These are phyloP conservation scores for Geothlypis trichas DNA, from an alignment of 2,113 vertebrate species.

Conservation along the genomic window DNA sequence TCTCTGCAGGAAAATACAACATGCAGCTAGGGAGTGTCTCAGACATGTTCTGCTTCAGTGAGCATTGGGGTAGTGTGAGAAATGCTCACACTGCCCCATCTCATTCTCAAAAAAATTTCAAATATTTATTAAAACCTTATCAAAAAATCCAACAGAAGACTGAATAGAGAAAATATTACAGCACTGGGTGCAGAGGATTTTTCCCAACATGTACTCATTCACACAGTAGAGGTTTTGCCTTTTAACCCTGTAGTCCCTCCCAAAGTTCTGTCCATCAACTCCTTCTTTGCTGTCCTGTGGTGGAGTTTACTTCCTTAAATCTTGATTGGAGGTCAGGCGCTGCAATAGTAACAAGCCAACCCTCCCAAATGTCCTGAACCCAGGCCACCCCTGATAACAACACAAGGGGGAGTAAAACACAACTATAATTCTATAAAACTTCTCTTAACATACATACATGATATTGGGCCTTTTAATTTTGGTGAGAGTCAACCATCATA, in stretches of 20 bases:
- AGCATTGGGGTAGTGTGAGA: accelerated
- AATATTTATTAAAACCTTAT: background rate
- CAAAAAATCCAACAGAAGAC: background rate
- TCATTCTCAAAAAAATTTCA: background rate
- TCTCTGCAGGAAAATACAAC: background rate
- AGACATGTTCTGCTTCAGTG: background rate
- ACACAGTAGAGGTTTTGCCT: background rate
- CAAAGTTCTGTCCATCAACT: background rate
- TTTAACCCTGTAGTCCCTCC: background rate
- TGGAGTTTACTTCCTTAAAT: background rate
- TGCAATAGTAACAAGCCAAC: too few relatives aligned
- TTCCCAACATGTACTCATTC: background rate
- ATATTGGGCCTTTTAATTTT: background rate
- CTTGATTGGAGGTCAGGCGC: too few relatives aligned
- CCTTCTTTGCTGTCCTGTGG: background rate
- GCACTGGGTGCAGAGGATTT: background rate
- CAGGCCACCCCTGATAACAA: background rate
- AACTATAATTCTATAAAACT: background rate
- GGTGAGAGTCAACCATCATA: background rate
- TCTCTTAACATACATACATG: background rate
- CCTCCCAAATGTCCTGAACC: too few relatives aligned
- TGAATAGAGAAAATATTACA: background rate
- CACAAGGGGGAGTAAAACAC: background rate
- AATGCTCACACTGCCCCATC: background rate
- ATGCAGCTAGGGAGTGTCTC: background rate